Base-by-base conservation (phyloP, 1,140 invertebrate species). In the Temnothorax curvispinosus region DNA sequence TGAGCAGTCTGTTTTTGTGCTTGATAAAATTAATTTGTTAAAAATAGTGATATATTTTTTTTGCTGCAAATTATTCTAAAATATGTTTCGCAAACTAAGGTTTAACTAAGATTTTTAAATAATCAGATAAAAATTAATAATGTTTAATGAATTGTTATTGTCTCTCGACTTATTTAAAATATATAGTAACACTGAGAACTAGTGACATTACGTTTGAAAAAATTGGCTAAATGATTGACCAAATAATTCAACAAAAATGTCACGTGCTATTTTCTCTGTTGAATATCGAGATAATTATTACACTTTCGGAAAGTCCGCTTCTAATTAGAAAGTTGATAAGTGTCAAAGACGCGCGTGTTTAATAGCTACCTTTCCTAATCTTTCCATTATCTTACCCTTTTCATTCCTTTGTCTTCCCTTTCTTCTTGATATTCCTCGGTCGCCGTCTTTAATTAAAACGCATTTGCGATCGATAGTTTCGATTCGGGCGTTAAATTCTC, bases 361-460 rank as follows among this genome's bases (percentile, higher is more conserved):
- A 80, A 78, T 54, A 54, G n/a, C 18, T 7, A 69, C 35, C 38
- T 52, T 54, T 44, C 5, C 44, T 13, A 52, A 85, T 69, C 27
- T n/a, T 47, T 60, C 15, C 44, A 69, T 69, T 69, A 27, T 69
- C 21, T 74, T 35, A 52, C 11, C 21, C 11, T 50, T 38, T 54
- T 44, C 27, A n/a, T 65, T 11, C 32, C 52, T 58, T 6, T 41
- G 4, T 18, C 35, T n/a, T 52, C 11, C 50, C 21, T 56, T 11
- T 71, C n/a, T 35, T 47, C 21, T 69, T n/a, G n/a, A 71, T 69
- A 54, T 60, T 58, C n/a, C 7, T 9, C n/a, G 11, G 11, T 56
- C 35, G 35, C 35, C 74, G 47, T 78, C 67, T 88, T 88, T 86
- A 88, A 88, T 88, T 87, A 80, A 67, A 77, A 56, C 18, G 44